phyloP scores from a whole-genome alignment of 92 coral and sea anemone genomes.

The Pocillopora meandrina region DNA sequence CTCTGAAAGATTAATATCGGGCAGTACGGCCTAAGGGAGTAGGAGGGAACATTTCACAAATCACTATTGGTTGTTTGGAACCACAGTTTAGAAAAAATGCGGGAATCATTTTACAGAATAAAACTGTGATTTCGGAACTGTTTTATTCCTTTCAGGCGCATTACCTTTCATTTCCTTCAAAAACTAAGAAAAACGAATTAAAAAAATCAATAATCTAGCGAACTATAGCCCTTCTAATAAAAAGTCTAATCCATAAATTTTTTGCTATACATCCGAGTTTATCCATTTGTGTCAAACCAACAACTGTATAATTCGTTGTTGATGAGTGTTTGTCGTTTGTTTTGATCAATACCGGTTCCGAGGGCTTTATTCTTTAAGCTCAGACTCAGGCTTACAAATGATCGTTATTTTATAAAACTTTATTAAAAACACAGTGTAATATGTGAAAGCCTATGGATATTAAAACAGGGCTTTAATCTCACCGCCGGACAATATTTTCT shows the following conservation, averaged over 20 bases:
- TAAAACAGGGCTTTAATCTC: neutral
- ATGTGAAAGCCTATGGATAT: slow-evolving; percentile 5
- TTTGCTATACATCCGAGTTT: slow-evolving; percentile 21
- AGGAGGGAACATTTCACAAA: too few species aligned
- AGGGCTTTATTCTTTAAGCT: slow-evolving; percentile 12
- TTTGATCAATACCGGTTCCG: slow-evolving; percentile 22
- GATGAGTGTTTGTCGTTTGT: neutral
- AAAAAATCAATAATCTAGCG: neutral
- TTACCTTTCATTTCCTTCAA: neutral
- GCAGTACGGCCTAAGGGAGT: too few species aligned
- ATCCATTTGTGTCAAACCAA: neutral
- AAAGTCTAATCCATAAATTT: slow-evolving; percentile 23
- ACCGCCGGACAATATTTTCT: slow-evolving; percentile 2
- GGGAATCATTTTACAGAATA: neutral
- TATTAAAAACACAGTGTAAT: neutral
- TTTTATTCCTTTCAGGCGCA: neutral
- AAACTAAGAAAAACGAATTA: neutral
- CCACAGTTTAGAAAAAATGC: neutral
- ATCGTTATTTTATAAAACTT: neutral
- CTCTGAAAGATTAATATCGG: too few species aligned
- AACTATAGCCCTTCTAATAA: neutral
- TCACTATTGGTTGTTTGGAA: too few species aligned
- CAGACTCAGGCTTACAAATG: neutral
- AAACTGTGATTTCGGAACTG: neutral
- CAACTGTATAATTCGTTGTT: slow-evolving; percentile 7